phyloP scores from a whole-genome alignment of 2,113 vertebrate species.

The Perca flavescens region DNA sequence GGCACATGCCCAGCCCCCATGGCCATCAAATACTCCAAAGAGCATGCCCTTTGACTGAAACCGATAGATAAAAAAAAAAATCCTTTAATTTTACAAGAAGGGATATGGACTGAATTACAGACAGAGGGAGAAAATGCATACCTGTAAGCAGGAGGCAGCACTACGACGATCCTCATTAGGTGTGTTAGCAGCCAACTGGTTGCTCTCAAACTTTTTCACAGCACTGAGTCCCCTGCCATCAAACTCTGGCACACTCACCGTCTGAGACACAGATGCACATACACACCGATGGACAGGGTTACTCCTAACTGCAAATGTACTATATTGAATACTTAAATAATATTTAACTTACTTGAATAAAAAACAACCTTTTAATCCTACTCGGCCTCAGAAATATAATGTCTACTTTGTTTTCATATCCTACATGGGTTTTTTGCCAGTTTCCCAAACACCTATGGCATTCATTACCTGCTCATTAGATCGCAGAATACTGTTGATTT shows the following conservation, averaged over 20 bases:
- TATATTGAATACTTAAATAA: neutral
- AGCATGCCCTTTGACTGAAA: slow-evolving; percentile 90
- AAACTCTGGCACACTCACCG: slow-evolving; percentile 83
- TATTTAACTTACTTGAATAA: neutral
- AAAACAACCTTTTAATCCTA: neutral
- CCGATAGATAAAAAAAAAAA: neutral
- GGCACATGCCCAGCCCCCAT: slow-evolving; percentile 92
- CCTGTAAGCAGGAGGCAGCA: slow-evolving; percentile 89
- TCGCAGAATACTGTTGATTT: slow-evolving; percentile 88
- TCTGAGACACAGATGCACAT: slow-evolving; percentile 49
- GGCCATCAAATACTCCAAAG: slow-evolving; percentile 96
- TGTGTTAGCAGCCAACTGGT: slow-evolving; percentile 91
- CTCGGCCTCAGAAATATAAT: too few species aligned
- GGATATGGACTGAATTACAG: neutral
- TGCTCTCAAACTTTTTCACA: slow-evolving; percentile 92
- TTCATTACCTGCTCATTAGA: slow-evolving; percentile 85
- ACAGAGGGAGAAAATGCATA: neutral
- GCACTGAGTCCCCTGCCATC: slow-evolving; percentile 81
- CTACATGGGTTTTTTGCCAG: neutral
- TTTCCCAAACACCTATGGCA: neutral
- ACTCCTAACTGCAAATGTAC: neutral
- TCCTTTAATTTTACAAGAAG: neutral
- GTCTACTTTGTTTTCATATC: neutral
- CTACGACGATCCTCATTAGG: slow-evolving; percentile 93
- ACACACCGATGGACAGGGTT: neutral